Percentiles rank a stretch among this genome's conserved stretches.
Conservation (phyloP, 2,888 invertebrate species). For the Prosapia bicincta region DNA sequence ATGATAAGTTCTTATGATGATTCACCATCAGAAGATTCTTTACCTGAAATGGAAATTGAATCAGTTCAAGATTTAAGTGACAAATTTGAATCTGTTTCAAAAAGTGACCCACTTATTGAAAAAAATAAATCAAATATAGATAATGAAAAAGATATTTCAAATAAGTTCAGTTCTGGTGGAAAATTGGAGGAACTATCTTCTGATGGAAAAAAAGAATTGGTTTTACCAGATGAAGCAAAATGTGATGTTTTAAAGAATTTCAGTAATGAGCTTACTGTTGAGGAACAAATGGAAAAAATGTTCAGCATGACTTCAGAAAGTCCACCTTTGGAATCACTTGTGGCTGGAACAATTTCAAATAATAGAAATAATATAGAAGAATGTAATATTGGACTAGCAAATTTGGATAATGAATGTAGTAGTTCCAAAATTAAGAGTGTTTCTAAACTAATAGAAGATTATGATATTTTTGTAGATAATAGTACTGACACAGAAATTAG, state of each 20-base stretch:
- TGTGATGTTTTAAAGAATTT: neutral
- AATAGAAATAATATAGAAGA: neutral
- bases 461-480: neutral
- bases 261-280: neutral
- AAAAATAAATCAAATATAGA: too few relatives aligned
- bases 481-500: neutral
- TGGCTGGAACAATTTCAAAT: neutral
- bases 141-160: neutral
- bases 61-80: neutral
- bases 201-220: neutral
- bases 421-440: neutral
- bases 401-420: neutral
- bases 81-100: too few relatives aligned
- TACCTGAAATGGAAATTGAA: neutral
- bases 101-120: too few relatives aligned
- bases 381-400: neutral
- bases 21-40: neutral
- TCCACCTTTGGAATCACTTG: neutral
- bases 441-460: neutral
- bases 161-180: neutral
- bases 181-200: neutral
- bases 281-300: neutral
- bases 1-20: neutral
- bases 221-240: neutral
- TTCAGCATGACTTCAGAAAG: neutral